Evolutionary conservation across 1,140 invertebrate species (phyloP), one percentile per base, ranked within the genome.

Genomic region (Mizuhopecten yessoensis): DNA sequence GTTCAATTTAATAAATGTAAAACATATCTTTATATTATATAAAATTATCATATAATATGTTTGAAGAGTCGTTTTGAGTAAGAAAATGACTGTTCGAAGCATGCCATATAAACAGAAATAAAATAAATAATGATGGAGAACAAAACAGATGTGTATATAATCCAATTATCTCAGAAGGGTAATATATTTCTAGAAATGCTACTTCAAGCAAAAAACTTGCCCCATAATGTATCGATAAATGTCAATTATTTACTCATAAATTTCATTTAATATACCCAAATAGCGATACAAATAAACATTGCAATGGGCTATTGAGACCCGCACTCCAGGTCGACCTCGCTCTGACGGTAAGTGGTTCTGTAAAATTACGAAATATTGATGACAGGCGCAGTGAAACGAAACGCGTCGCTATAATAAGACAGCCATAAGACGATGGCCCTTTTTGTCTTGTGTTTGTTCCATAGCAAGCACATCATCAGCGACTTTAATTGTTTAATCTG

Each of bases 401-500:
- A 86, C 90, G 57, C 88, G 42, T 36, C 49, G 34, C 88, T 87
- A 42, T 86, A 91, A 91, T 88, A 91, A 91, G 90, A 91, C 87
- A 36, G 36, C 36, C 39, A 88, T 88, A 88, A 57, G 34, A 91
- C 57, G 34, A 36, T 45, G 34, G 42, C 23, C 20, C n/a, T 91
- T 88, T 36, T 86, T 91, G 33, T 86, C 75, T 88, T 88, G 57
- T 86, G 88, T 91, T 91, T 86, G 90, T 91, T 91, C 90, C 90
- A 88, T 88, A 88, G 49, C 29, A 34, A 87, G 86, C 88, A 91
- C 49, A 91, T 91, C 87, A 91, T 91, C 90, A 91, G 88, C 90
- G 87, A 36, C 34, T 91, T 91, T 91, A 91, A 91, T 91, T 91
- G 39, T 33, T 86, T 91, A 91, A 91, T 91, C 90, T 91, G 88